Base-by-base conservation (phyloP, 2,888 invertebrate species). In the Thecophora atra region DNA sequence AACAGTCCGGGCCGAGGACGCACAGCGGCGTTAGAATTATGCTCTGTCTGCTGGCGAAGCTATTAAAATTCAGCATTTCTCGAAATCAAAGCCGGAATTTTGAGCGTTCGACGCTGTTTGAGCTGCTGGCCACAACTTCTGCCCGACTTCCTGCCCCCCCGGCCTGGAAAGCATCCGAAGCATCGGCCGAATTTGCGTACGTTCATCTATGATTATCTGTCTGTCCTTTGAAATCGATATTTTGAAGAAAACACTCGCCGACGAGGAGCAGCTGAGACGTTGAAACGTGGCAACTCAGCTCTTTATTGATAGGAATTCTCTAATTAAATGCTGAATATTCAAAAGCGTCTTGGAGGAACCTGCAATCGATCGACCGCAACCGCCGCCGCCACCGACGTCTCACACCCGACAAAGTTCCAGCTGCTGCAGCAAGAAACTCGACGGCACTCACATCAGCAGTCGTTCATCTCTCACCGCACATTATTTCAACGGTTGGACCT, bases 391-490 rank as follows among this genome's bases (percentile, higher is more conserved):
- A 5, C 56, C n/a, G 21, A 24, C 58, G 15, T n/a, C n/a, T n/a
- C n/a, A n/a, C n/a, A n/a, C n/a, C n/a, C n/a, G n/a, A n/a, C n/a
- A n/a, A n/a, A n/a, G n/a, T n/a, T n/a, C 17, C 56, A 19, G 19
- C 58, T 15, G 13, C 24, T 5, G 11, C 8, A 15, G 6, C 24
- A 26, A 67, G 30, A 8, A 37, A 26, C 30, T 26, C 42, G 21
- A 42, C 56, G 44, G 11, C 52, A 30, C 21, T n/a, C 47, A 21
- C 70, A n/a, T 30, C 74, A 73, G 37, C 70, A 73, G 63, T 70
- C 73, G 72, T 68, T 75, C 75, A 72, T 72, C 74, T 60, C 68
- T 72, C 66, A 70, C 71, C 74, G 73, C 74, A 71, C 68, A 73
- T 74, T 73, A 74, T 68, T 71, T 72, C 68, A 72, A 69, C 71